Base-by-base conservation (phyloP, 2,113 vertebrate species). In the Suricata suricatta region DNA sequence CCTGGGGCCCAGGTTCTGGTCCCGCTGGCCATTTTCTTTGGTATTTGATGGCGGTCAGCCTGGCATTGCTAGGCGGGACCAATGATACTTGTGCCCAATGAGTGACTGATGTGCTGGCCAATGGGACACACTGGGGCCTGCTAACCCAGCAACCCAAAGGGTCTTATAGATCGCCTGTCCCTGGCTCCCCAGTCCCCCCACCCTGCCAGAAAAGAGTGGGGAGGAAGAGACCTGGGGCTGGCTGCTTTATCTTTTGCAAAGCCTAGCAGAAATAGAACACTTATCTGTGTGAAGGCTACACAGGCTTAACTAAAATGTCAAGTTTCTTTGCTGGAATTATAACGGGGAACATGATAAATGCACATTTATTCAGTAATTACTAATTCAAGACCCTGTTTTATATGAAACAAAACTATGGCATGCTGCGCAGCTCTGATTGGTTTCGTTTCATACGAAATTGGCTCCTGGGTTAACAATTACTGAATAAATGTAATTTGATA, bases 221-320 rank as follows among this genome's bases (percentile, higher is more conserved):
- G 9, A 92, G 80, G 54, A 74, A 35, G 82, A 72, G n/a, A 35
- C 94, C 64, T 13, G 13, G 35, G 60, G 74, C 23, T 84, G 76
- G 35, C 47, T 79, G 57, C 68, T 74, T 68, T 80, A 76, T 72
- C 85, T 88, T 93, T 91, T 41, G 21, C 60, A 88, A 85, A 82
- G 25, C 50, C 76, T 76, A 44, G 52, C 66, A 74, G 88, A 97
- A 96, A 90, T 11, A 50, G 33, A 88, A 81, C n/a, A 60, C 86
- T 80, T 88, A 60, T 89, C 68, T 50, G 21, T 83, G 68, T 57
- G 79, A 96, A 89, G 47, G 63, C 72, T 74, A 21, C 31, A 7
- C 3, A 13, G 94, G 90, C 90, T 95, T 96, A 71, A 90, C 87
- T 90, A 47, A 95, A 97, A 96, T 50, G 92, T 92, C 96, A 90